Percentiles rank a stretch among this genome's conserved stretches.
Conservation (phyloP, 2,113 vertebrate species). For the Polyodon spathula region DNA sequence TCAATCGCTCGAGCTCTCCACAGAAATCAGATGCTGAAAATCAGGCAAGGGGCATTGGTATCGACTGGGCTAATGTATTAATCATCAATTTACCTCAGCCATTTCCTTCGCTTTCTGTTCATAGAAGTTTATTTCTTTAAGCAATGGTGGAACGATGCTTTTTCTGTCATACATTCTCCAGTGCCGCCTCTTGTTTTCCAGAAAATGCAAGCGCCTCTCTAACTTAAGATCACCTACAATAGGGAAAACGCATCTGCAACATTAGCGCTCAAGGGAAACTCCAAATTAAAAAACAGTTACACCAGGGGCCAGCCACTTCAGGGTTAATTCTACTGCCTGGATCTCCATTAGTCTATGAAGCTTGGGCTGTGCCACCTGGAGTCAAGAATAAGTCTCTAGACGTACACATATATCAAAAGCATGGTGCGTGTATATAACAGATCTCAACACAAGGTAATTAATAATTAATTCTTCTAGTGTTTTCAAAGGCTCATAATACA, state of each 20-base stretch:
- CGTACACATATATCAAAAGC: background rate
- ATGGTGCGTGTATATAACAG: too few species aligned
- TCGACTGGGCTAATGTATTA: too few species aligned
- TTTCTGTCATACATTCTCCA: constrained; percentile 62
- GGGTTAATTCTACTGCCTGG: too few species aligned
- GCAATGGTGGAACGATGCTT: constrained; percentile 67
- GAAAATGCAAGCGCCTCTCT: constrained; percentile 84
- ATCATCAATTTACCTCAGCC: constrained; percentile 72
- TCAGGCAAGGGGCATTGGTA: too few species aligned
- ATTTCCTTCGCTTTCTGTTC: constrained; percentile 91
- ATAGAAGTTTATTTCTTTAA: constrained; percentile 80
- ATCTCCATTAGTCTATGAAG: too few species aligned
- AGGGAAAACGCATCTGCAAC: constrained; percentile 1
- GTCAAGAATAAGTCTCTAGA: background rate
- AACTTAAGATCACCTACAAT: constrained; percentile 73
- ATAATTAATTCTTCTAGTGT: too few species aligned
- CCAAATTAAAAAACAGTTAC: constrained; percentile 18
- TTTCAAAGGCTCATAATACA: too few species aligned
- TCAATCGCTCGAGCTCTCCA: too few species aligned
- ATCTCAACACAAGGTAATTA: too few species aligned
- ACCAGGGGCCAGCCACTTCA: too few species aligned
- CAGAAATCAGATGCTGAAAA: too few species aligned
- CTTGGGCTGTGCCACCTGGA: too few species aligned
- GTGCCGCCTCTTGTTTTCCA: constrained; percentile 85
- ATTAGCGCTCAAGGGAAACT: background rate